Conservation (phyloP, 2,113 vertebrate genomes). For the Aix galericulata region DNA sequence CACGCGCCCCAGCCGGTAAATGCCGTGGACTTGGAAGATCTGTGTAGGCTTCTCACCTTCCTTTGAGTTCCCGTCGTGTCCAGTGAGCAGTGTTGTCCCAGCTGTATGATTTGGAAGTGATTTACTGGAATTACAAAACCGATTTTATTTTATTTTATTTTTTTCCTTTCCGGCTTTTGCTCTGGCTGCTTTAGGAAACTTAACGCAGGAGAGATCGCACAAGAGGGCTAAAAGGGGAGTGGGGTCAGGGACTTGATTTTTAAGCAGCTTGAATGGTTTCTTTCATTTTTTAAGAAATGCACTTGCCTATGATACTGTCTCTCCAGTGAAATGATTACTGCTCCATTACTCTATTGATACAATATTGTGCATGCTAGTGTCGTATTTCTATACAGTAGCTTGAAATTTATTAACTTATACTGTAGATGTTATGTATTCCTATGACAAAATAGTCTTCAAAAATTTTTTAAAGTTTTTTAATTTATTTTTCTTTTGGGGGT, state of each 20-base stretch:
- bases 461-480: conserved; percentile 89
- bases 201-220: conserved; percentile 69
- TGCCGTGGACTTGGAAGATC: neutral
- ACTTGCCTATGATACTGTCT: conserved; percentile 96
- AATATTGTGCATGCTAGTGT: conserved; percentile 99
- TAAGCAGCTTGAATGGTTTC: conserved; percentile 89
- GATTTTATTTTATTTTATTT: conserved; percentile 63
- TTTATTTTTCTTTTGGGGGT: conserved; percentile 89
- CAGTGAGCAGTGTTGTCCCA: conserved; percentile 65
- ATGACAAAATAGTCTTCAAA: conserved; percentile 93
- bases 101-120: conserved; percentile 72
- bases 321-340: conserved; percentile 94
- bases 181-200: conserved; percentile 80
- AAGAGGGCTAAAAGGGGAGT: conserved; percentile 77
- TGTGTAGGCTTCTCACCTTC: neutral
- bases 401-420: conserved; percentile 97
- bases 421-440: conserved; percentile 99
- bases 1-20: too few species aligned
- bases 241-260: conserved; percentile 80
- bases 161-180: conserved; percentile 76
- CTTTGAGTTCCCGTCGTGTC: conserved; percentile 24
- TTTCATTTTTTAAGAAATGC: conserved; percentile 89
- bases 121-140: conserved; percentile 88
- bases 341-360: conserved; percentile 96
- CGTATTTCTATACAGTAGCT: conserved; percentile 99